These are phyloP conservation scores for Anisognathus igniventris DNA, from an alignment of 2,797 vertebrate species.

Conservation along the genomic window DNA sequence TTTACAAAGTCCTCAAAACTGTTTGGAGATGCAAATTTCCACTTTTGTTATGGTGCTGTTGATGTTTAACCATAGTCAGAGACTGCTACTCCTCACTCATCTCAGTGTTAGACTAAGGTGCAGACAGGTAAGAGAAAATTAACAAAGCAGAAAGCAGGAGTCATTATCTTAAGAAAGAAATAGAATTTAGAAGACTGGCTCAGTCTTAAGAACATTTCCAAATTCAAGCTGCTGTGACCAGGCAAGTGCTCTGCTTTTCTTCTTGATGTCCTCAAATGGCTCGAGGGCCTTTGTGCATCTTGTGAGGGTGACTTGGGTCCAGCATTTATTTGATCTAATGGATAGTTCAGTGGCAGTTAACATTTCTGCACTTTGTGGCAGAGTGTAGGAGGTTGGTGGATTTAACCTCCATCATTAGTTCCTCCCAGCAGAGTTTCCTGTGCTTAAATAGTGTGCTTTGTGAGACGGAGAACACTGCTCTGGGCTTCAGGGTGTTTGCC, in stretches of 20 bases:
- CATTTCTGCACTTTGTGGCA: not conserved
- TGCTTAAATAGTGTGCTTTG: not conserved
- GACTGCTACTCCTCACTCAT: not conserved
- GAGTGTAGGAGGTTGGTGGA: not conserved
- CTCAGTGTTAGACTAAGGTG: not conserved
- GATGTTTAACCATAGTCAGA: not conserved
- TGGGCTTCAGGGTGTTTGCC: not conserved
- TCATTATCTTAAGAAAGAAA: not conserved
- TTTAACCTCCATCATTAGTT: not conserved
- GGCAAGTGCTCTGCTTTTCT: not conserved
- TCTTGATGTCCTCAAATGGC: not conserved
- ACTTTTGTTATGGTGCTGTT: not conserved
- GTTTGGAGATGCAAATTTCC: not conserved
- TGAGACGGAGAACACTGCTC: not conserved
- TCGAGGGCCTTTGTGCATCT: not conserved
- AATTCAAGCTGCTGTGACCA: not conserved
- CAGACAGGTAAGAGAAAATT: not conserved
- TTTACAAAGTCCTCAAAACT: not conserved
- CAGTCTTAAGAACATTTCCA: not conserved
- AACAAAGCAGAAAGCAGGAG: not conserved
- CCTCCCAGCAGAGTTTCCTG: not conserved
- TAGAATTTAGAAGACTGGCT: not conserved
- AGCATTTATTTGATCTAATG: not conserved
- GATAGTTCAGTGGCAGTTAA: not conserved
- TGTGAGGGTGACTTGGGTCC: not conserved